phyloP scores from a whole-genome alignment of 2,888 invertebrate species.

The Adelognathus sp. region DNA sequence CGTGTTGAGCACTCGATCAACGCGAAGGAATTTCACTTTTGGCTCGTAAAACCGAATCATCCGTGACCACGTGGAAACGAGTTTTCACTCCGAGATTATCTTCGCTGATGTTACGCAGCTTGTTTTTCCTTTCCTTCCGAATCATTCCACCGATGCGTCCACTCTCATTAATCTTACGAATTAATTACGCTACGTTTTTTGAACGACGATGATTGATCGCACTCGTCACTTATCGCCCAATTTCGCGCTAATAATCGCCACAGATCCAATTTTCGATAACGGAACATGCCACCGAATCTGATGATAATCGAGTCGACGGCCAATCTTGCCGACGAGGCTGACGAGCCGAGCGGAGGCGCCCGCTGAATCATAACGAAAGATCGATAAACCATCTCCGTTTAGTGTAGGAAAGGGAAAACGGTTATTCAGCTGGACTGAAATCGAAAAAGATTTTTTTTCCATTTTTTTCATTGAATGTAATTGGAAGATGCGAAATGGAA shows the following conservation, averaged over 20 bases:
- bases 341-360: background rate
- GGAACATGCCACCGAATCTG: constrained; percentile 17
- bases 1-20: constrained; percentile 27
- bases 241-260: constrained; percentile 38
- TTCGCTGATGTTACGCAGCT: background rate
- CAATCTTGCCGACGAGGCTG: constrained; percentile 26
- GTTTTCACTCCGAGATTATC: constrained; percentile 25
- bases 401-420: no score
- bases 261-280: constrained; percentile 33
- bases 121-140: constrained; percentile 23
- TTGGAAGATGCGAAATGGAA: no score
- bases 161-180: background rate
- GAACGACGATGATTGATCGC: background rate
- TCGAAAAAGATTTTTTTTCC: no score
- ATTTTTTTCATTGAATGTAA: no score
- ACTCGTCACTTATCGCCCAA: constrained; percentile 44
- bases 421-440: no score
- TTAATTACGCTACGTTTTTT: background rate
- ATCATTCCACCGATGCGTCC: background rate
- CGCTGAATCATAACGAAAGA: constrained; percentile 25
- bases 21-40: constrained; percentile 72
- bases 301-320: constrained; percentile 45
- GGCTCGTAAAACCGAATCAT: constrained; percentile 71
- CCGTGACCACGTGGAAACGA: constrained; percentile 53
- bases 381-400: constrained; percentile 49